Conservation (phyloP, 2,113 vertebrate species). For the Mobula birostris region DNA sequence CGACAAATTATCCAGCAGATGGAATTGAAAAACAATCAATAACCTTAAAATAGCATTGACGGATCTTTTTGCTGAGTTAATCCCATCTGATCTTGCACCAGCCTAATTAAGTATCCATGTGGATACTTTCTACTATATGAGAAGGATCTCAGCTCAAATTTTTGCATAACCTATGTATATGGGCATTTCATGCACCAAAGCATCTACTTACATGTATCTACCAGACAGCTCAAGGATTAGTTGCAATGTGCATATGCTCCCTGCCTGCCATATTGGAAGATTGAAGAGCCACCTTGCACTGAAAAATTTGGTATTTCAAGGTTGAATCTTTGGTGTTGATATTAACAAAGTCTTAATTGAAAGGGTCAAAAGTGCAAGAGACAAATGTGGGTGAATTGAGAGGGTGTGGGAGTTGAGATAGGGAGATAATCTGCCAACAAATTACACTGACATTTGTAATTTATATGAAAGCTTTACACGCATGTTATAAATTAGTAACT, state of each 20-base stretch:
- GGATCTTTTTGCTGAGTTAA: background rate
- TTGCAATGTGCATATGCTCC: background rate
- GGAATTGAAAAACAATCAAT: background rate
- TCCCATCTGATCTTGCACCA: background rate
- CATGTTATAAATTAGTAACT: background rate
- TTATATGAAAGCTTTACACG: background rate
- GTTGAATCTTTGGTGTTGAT: background rate
- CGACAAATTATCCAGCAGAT: background rate
- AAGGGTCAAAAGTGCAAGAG: background rate
- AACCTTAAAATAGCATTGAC: background rate
- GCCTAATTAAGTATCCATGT: background rate
- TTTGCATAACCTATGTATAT: background rate
- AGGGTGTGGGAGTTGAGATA: background rate
- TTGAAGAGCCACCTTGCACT: background rate
- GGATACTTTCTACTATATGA: background rate
- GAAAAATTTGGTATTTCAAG: background rate
- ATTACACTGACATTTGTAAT: background rate
- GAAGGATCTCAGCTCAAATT: background rate
- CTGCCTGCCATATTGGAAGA: background rate
- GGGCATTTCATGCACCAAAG: background rate
- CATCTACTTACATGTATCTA: background rate
- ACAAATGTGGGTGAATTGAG: background rate
- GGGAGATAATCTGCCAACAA: background rate
- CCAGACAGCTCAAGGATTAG: too few species aligned
- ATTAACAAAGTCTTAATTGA: background rate